Conservation (phyloP, 2,113 vertebrate species). For the Gavialis gangeticus region DNA sequence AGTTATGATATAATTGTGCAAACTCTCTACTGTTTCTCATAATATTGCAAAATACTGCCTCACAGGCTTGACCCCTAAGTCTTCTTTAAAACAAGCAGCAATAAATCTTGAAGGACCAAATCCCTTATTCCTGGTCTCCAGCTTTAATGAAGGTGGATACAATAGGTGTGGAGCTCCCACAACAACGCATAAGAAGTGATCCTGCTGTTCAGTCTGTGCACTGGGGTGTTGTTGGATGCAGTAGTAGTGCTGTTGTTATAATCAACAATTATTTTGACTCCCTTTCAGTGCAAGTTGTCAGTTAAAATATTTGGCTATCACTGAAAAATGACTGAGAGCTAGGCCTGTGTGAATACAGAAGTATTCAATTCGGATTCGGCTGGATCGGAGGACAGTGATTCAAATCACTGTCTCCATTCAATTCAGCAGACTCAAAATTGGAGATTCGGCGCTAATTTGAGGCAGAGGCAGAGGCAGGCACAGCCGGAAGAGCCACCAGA, state of each 20-base stretch:
- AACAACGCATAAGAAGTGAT: not conserved
- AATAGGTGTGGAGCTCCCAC: not conserved
- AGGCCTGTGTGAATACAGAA: too few species aligned
- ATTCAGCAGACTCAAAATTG: too few species aligned
- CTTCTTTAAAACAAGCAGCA: not conserved
- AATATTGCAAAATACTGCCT: not conserved
- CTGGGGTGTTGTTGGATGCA: too few species aligned
- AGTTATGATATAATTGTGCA: fast-evolving
- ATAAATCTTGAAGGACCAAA: not conserved
- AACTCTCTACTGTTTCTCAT: not conserved
- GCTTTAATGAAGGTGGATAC: fast-evolving
- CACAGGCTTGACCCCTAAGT: fast-evolving
- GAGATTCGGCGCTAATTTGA: too few species aligned
- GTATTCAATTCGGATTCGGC: too few species aligned
- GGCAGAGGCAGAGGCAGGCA: too few species aligned
- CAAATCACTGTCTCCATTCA: too few species aligned
- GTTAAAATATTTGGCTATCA: not conserved
- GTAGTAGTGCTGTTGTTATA: too few species aligned
- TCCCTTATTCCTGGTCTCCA: too few species aligned
- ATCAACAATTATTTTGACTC: not conserved
- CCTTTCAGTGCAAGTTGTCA: not conserved
- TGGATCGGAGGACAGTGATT: too few species aligned
- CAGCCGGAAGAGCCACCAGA: too few species aligned
- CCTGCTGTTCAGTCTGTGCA: fast-evolving
- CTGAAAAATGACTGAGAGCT: not conserved